These are phyloP conservation scores for Oxyura jamaicensis DNA, from an alignment of 2,113 vertebrate species.

Conservation along the genomic window DNA sequence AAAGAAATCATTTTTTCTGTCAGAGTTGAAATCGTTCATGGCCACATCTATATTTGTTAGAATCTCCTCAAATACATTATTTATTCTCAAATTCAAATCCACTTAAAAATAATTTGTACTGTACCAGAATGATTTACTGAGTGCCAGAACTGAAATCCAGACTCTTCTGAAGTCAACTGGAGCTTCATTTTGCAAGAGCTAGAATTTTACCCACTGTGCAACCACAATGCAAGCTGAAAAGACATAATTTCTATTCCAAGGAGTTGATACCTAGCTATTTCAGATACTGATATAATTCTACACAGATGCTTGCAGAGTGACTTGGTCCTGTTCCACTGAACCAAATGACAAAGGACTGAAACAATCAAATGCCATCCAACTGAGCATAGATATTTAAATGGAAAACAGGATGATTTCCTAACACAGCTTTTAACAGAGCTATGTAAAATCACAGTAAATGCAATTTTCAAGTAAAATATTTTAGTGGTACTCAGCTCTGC, in stretches of 20 bases:
- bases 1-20: constrained; percentile 58
- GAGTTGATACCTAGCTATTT: not conserved
- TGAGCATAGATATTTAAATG: not conserved
- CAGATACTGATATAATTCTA: not conserved
- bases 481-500: not conserved
- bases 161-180: not conserved
- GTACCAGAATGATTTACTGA: not conserved
- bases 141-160: not conserved
- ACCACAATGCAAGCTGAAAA: not conserved
- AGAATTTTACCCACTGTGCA: not conserved
- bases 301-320: not conserved
- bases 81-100: constrained; percentile 1
- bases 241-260: not conserved
- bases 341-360: not conserved
- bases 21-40: not conserved
- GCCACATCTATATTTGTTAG: not conserved
- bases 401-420: not conserved
- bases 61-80: not conserved
- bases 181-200: not conserved
- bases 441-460: not conserved
- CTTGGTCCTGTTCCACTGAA: not conserved
- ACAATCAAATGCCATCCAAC: not conserved
- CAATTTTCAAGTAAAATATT: not conserved
- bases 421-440: not conserved
- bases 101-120: not conserved